phyloP scores from a whole-genome alignment of 1,140 invertebrate genomes.

The Brachionus rotundiformis region DNA sequence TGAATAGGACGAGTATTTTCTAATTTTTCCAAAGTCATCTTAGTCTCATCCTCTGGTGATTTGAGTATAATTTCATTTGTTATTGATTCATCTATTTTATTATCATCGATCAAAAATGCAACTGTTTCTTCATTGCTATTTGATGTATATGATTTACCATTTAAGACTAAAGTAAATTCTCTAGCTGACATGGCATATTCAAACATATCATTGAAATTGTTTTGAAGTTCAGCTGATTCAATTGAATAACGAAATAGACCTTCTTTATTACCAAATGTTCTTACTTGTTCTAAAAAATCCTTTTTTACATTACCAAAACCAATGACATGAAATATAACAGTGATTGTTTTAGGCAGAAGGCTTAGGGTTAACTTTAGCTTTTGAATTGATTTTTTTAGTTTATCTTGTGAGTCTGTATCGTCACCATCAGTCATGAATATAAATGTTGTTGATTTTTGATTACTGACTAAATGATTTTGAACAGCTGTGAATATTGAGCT shows the following conservation, averaged over 20 bases:
- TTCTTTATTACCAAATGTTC: slow-evolving; percentile 23
- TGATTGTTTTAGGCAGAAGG: neutral
- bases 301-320: slow-evolving; percentile 16
- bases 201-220: slow-evolving; percentile 42
- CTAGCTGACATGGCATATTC: slow-evolving; percentile 15
- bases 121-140: slow-evolving; percentile 45
- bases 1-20: slow-evolving; percentile 34
- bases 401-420: neutral
- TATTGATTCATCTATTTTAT: neutral
- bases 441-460: slow-evolving; percentile 44
- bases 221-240: slow-evolving; percentile 24
- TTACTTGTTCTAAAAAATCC: slow-evolving; percentile 21
- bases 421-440: slow-evolving; percentile 47
- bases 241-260: slow-evolving; percentile 37
- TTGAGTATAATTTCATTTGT: neutral
- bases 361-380: neutral
- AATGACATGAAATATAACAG: slow-evolving; percentile 36
- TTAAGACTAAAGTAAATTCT: slow-evolving; percentile 17
- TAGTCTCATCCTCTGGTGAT: slow-evolving; percentile 21
- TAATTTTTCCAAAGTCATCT: neutral
- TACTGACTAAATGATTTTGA: neutral
- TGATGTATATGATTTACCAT: slow-evolving; percentile 41
- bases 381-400: neutral
- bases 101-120: slow-evolving; percentile 27
- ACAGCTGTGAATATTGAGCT: slow-evolving; percentile 4